Evolutionary conservation across 2,797 vertebrate genomes (phyloP).

Genomic region (Knipowitschia caucasica): DNA sequence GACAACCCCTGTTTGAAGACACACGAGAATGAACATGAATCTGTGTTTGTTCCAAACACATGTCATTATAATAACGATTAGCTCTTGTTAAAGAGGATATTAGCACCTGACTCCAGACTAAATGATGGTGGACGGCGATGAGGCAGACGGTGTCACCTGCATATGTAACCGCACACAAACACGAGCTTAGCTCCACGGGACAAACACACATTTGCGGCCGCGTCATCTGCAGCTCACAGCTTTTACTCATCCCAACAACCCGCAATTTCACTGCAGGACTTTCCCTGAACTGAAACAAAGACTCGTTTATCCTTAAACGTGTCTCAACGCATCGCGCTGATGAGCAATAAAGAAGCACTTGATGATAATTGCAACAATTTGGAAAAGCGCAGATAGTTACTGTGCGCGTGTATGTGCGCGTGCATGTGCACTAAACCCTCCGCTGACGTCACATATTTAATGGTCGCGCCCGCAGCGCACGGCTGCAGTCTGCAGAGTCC

Average conservation of each 20-base stretch:
- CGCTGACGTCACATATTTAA: constrained; percentile 51
- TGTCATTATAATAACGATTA: no score
- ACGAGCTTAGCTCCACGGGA: constrained; percentile 46
- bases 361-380: neutral
- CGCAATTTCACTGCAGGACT: constrained; percentile 47
- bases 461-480: constrained; percentile 8
- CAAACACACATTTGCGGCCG: constrained; percentile 55
- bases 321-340: constrained; percentile 13
- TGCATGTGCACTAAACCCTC: neutral
- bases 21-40: no score
- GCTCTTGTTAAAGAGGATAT: no score
- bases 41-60: neutral
- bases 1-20: no score
- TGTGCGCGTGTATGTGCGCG: neutral
- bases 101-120: neutral
- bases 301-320: constrained; percentile 1
- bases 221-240: constrained; percentile 28
- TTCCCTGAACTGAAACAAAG: constrained; percentile 26
- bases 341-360: neutral
- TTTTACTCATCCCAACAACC: constrained; percentile 36
- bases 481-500: constrained; percentile 8
- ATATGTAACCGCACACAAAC: constrained; percentile 53
- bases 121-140: neutral
- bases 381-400: neutral
- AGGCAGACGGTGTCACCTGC: constrained; percentile 18